Base-by-base conservation (phyloP, 2,113 vertebrate genomes). In the Numida meleagris region DNA sequence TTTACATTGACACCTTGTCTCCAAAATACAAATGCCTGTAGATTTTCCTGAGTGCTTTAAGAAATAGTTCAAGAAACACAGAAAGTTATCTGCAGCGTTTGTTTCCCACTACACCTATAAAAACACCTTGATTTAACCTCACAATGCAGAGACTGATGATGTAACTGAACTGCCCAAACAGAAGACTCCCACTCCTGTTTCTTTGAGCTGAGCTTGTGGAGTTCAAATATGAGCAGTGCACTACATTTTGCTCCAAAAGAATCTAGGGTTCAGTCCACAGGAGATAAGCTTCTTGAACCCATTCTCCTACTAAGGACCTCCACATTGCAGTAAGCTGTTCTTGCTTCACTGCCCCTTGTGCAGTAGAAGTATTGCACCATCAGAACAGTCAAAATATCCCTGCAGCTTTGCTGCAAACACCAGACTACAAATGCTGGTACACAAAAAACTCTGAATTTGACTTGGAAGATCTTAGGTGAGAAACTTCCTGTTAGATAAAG, bases 361-460 rank as follows among this genome's bases (percentile, higher is more conserved):
- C 16, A 58, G 21, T 58, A 65, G 25, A 85, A 68, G 9, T 70
- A 67, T 4, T 42, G 42, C 33, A 73, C 14, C 10, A 50, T 43
- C 62, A 58, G 9, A 75, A 58, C 15, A 57, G 27, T 65, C 86
- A 88, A 40, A 76, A 46, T 34, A 68, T 16, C 68, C 20, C 45
- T 46, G 36, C 86, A 46, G 6, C 25, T 83, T 55, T 78, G 14
- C 77, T 83, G 50, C 6, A 89, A 93, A 77, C 11, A 59, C 20
- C 42, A 82, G 79, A 25, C 43, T 93, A 80, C 33, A 90, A 89
- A 93, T 50, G n/a, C 50, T 40, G 45, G 55, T 43, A 40, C 53
- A 84, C 25, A 86, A 73, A 89, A 91, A 66, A 33, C 24, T 78
- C n/a, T 89, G 66, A 72, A 74, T 88, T 91, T 79, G 45, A 55